Percentiles rank a stretch among this genome's conserved stretches.
These are phyloP conservation scores for Rhadinocentrus ornatus DNA, from an alignment of 2,797 vertebrate species.

Conservation along the genomic window DNA sequence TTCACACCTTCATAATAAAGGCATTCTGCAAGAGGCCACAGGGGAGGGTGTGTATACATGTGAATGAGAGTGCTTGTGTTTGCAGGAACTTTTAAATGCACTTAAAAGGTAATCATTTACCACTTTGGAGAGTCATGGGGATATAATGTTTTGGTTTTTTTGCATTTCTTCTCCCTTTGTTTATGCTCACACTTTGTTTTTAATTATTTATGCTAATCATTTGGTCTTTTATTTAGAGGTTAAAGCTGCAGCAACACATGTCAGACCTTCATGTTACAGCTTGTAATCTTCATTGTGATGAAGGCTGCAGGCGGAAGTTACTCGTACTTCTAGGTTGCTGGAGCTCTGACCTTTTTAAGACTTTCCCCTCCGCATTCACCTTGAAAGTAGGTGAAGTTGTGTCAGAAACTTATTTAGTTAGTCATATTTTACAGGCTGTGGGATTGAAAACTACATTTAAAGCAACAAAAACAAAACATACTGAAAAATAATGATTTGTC, in stretches of 20 bases:
- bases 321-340: neutral
- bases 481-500: too few species aligned
- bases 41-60: constrained; percentile 1
- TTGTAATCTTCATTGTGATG: neutral
- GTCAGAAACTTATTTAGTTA: neutral
- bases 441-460: neutral
- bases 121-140: constrained; percentile 19
- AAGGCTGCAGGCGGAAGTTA: neutral
- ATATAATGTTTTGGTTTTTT: neutral
- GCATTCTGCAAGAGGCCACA: constrained; percentile 31
- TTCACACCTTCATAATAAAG: constrained; percentile 29
- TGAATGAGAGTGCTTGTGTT: constrained; percentile 34
- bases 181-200: too few species aligned
- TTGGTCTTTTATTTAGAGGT: neutral
- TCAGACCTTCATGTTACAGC: neutral
- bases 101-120: constrained; percentile 63
- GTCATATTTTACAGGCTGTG: neutral
- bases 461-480: neutral
- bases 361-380: neutral
- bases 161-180: neutral
- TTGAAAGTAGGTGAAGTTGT: neutral
- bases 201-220: too few species aligned
- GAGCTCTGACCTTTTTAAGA: neutral
- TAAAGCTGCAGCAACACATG: neutral
- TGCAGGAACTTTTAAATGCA: constrained; percentile 38